These are phyloP conservation scores for Anadara kagoshimensis DNA, from an alignment of 1,140 invertebrate species.

Conservation along the genomic window DNA sequence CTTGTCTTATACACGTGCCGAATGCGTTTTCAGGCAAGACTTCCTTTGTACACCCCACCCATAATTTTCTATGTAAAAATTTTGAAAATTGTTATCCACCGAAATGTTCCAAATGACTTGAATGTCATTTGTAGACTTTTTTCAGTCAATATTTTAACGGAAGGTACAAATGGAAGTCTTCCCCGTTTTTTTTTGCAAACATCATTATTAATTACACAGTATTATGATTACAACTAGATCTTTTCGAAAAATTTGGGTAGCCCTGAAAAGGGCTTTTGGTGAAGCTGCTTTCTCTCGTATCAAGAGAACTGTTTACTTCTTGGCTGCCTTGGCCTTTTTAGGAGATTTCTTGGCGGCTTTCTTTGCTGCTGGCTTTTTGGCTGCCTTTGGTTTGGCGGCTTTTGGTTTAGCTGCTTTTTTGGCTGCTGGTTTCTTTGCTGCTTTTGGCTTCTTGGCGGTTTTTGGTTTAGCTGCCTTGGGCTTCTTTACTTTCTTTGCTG, in stretches of 20 bases:
- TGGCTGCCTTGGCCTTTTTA: conserved; percentile 8
- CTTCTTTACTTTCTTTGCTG: conserved; percentile 2
- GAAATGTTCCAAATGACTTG: too few relatives aligned
- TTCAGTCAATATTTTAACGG: too few relatives aligned
- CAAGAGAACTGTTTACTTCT: not conserved
- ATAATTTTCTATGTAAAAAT: too few relatives aligned
- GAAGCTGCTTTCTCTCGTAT: not conserved
- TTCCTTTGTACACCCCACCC: too few relatives aligned
- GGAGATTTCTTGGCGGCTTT: conserved; percentile 25
- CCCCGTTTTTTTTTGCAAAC: too few relatives aligned
- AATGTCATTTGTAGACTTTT: too few relatives aligned
- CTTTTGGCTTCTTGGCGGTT: conserved; percentile 13
- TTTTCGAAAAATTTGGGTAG: not conserved
- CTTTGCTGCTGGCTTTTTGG: conserved; percentile 46
- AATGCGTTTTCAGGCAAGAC: too few relatives aligned
- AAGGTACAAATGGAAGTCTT: too few relatives aligned
- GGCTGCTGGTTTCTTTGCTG: conserved; percentile 2
- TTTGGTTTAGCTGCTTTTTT: conserved; percentile 8
- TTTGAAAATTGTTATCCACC: too few relatives aligned
- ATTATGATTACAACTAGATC: too few relatives aligned
- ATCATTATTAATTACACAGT: too few relatives aligned
- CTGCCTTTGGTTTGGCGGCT: conserved; percentile 26
- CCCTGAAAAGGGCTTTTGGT: conserved; percentile 1
- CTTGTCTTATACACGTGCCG: too few relatives aligned
- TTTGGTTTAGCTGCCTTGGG: conserved; percentile 5